Percentiles rank a stretch among this genome's conserved stretches.
These are phyloP conservation scores for Drosophila littoralis DNA, from an alignment of 1,140 invertebrate genomes.

Conservation along the genomic window DNA sequence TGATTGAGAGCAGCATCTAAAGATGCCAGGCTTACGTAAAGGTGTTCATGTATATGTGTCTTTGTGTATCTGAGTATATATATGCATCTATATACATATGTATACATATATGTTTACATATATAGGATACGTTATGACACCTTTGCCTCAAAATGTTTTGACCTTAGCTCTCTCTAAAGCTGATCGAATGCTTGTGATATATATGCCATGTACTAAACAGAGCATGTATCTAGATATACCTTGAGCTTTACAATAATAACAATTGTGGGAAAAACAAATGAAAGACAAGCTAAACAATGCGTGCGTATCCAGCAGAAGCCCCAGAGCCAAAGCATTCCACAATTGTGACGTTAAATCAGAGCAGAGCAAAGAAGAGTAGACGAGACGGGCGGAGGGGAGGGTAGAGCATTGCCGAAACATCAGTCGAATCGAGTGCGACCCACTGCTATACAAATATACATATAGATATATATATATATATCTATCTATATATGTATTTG, in stretches of 20 bases:
- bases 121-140: constrained; percentile 51
- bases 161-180: constrained; percentile 52
- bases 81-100: neutral
- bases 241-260: constrained; percentile 51
- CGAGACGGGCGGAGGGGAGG: constrained; percentile 11
- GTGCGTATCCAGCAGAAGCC: constrained; percentile 46
- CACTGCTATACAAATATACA: constrained; percentile 60
- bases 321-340: constrained; percentile 58
- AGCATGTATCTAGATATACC: constrained; percentile 45
- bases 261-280: constrained; percentile 52
- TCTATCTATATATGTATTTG: constrained; percentile 15
- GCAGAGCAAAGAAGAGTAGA: constrained; percentile 18
- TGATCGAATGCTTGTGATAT: constrained; percentile 41
- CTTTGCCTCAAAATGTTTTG: constrained; percentile 63
- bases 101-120: neutral
- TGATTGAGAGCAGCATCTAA: neutral
- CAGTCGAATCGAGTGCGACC: constrained; percentile 58
- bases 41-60: no score
- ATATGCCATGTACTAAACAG: constrained; percentile 2
- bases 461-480: constrained; percentile 5
- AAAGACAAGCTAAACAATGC: constrained; percentile 64
- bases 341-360: constrained; percentile 79
- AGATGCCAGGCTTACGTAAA: constrained; percentile 25
- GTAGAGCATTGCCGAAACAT: constrained; percentile 38
- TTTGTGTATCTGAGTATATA: neutral